Conservation (phyloP, 2,113 vertebrate genomes). For the Neogobius melanostomus region DNA sequence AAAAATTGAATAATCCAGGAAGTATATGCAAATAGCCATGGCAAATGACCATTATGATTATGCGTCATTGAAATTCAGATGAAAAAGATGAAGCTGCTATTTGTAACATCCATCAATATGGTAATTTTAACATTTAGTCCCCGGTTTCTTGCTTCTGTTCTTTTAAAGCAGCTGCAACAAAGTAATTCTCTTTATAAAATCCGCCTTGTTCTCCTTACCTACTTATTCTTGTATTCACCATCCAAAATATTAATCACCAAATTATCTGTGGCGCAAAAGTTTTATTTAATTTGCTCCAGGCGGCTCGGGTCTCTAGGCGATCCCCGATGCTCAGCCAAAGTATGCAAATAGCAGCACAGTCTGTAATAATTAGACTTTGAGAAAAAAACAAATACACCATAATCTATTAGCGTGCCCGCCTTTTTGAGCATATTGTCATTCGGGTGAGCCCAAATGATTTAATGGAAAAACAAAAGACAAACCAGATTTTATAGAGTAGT, state of each 20-base stretch:
- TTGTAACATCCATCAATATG: slow-evolving; percentile 84
- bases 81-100: slow-evolving; percentile 71
- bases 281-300: slow-evolving; percentile 76
- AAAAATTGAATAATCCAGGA: slow-evolving; percentile 61
- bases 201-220: slow-evolving; percentile 55
- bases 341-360: slow-evolving; percentile 74
- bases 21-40: slow-evolving; percentile 68
- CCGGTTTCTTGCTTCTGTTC: slow-evolving; percentile 66
- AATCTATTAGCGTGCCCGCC: slow-evolving; percentile 46
- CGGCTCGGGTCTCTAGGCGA: slow-evolving; percentile 70
- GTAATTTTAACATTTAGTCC: slow-evolving; percentile 91
- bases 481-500: no score
- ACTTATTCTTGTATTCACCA: slow-evolving; percentile 73
- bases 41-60: slow-evolving; percentile 73
- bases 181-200: slow-evolving; percentile 51
- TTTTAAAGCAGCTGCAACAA: slow-evolving; percentile 50
- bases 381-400: slow-evolving; percentile 66
- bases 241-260: slow-evolving; percentile 81
- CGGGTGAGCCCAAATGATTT: slow-evolving; percentile 49
- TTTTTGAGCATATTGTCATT: slow-evolving; percentile 45
- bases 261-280: slow-evolving; percentile 74
- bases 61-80: slow-evolving; percentile 72
- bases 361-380: slow-evolving; percentile 66
- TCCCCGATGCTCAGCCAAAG: slow-evolving; percentile 69
- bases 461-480: slow-evolving; percentile 21